These are phyloP conservation scores for Apodemia zela DNA, from an alignment of 2,888 invertebrate genomes.

Conservation along the genomic window DNA sequence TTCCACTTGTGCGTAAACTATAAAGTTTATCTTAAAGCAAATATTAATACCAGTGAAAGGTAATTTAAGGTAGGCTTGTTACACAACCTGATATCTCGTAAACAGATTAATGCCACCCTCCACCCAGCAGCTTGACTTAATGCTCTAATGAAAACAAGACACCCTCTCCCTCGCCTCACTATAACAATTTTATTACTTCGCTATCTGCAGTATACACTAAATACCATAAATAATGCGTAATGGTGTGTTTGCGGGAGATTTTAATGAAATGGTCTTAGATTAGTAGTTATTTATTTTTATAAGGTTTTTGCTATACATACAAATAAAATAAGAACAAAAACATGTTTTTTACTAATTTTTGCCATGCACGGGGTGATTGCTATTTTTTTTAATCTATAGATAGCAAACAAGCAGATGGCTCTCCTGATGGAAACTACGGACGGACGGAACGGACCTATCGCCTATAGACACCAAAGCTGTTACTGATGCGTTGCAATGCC, in stretches of 20 bases:
- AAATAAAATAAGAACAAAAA: no score
- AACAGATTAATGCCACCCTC: slow-evolving; percentile 59
- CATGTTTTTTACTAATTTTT: no score
- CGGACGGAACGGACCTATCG: no score
- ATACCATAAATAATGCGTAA: background rate
- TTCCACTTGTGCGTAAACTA: background rate
- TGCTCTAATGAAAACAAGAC: slow-evolving; percentile 52
- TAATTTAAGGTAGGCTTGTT: slow-evolving; percentile 48
- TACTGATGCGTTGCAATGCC: no score
- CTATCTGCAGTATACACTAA: background rate
- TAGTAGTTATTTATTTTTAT: no score
- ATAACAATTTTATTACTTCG: slow-evolving; percentile 48
- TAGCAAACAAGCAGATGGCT: no score
- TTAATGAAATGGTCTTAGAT: no score
- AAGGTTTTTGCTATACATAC: no score
- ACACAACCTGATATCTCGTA: slow-evolving; percentile 60
- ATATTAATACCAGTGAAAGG: slow-evolving; percentile 18
- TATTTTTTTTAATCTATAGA: no score
- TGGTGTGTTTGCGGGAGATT: background rate
- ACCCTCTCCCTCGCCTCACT: slow-evolving; percentile 27
- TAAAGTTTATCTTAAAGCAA: slow-evolving; percentile 2
- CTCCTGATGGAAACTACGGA: no score
- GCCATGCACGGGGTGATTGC: no score
- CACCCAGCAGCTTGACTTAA: slow-evolving; percentile 54
- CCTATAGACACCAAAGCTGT: no score